Conservation (phyloP, 2,113 vertebrate genomes). For the Equus quagga region DNA sequence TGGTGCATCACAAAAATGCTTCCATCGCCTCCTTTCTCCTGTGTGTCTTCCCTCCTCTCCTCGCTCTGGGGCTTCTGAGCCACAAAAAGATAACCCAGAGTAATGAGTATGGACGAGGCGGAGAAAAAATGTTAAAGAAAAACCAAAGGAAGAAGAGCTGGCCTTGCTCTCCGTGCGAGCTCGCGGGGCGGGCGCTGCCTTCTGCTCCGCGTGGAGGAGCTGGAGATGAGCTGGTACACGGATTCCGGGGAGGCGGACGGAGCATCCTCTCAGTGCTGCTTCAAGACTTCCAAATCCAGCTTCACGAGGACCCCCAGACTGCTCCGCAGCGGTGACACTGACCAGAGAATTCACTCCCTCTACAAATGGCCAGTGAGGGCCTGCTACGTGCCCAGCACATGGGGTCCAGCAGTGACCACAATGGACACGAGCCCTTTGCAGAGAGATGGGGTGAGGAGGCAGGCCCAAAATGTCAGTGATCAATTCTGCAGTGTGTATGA, state of each 20-base stretch:
- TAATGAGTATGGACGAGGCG: neutral
- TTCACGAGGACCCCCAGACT: neutral
- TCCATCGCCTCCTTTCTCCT: neutral
- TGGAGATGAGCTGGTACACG: neutral
- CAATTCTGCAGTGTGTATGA: neutral
- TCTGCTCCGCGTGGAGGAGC: neutral
- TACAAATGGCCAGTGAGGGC: neutral
- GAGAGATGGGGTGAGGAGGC: neutral
- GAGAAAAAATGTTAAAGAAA: neutral
- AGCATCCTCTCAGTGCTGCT: neutral
- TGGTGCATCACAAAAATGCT: neutral
- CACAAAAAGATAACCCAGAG: neutral
- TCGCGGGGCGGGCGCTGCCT: neutral
- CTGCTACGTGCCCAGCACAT: neutral
- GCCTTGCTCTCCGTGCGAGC: accelerated
- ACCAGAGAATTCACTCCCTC: neutral
- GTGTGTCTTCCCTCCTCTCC: neutral
- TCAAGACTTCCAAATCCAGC: neutral
- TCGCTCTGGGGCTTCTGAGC: neutral
- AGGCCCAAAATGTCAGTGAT: neutral
- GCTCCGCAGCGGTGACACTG: neutral
- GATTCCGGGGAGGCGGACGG: neutral
- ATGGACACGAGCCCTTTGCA: neutral
- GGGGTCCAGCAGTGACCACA: neutral
- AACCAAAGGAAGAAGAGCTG: neutral